These are phyloP conservation scores for Neuroscelio doddi DNA, from an alignment of 2,888 invertebrate species.

Conservation along the genomic window DNA sequence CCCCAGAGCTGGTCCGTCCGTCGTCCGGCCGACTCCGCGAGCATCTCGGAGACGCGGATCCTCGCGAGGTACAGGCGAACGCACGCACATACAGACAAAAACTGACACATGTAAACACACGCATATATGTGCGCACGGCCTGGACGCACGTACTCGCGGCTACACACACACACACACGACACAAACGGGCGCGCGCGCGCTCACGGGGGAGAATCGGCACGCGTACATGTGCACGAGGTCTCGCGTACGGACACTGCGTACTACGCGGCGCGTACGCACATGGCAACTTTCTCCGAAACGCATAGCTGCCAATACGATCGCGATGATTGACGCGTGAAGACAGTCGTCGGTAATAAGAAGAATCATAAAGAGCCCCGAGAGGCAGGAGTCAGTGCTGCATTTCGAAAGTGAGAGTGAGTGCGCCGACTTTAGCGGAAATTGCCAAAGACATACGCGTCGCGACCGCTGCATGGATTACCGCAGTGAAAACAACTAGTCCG, in stretches of 20 bases:
- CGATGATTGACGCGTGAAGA: slow-evolving; percentile 39
- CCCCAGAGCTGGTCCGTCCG: slow-evolving; percentile 70
- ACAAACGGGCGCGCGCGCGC: slow-evolving; percentile 23
- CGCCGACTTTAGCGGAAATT: neutral
- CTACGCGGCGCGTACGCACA: slow-evolving; percentile 25
- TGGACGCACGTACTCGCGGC: slow-evolving; percentile 18
- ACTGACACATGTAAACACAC: slow-evolving; percentile 11
- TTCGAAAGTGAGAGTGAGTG: slow-evolving; percentile 1
- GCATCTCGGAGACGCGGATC: slow-evolving; percentile 63
- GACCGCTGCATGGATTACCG: slow-evolving; percentile 3
- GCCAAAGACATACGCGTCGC: neutral
- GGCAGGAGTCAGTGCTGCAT: too few relatives aligned
- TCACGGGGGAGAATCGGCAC: slow-evolving; percentile 18
- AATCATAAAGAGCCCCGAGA: too few relatives aligned
- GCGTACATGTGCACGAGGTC: slow-evolving; percentile 7
- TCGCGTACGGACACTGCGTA: slow-evolving; percentile 39
- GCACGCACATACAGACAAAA: slow-evolving; percentile 35
- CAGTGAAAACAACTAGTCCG: neutral
- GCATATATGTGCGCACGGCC: slow-evolving; percentile 30
- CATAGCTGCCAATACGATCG: slow-evolving; percentile 14
- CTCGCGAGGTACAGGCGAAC: slow-evolving; percentile 54
- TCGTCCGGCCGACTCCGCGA: slow-evolving; percentile 71
- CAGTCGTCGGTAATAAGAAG: too few relatives aligned
- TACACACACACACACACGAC: slow-evolving; percentile 18
- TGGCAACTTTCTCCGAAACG: slow-evolving; percentile 6